These are phyloP conservation scores for Lepus europaeus DNA, from an alignment of 2,113 vertebrate genomes.

Conservation along the genomic window DNA sequence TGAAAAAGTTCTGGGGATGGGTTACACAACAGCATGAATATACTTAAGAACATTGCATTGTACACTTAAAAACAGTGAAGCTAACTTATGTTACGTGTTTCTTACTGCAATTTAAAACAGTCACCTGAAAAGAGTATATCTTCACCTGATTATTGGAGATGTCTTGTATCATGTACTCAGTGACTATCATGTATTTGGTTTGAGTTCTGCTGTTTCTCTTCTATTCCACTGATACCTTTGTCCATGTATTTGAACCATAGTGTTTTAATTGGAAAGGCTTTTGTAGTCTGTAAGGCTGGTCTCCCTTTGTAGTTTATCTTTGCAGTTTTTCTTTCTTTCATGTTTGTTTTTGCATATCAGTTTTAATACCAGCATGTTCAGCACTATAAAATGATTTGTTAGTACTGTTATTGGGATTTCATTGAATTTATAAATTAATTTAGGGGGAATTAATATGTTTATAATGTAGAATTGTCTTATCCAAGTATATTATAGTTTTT, in stretches of 20 bases:
- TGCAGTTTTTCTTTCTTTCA: not conserved
- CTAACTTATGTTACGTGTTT: not conserved
- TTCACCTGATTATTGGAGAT: not conserved
- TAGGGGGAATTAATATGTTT: not conserved
- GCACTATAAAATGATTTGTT: constrained; percentile 14
- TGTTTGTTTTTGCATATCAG: constrained; percentile 9
- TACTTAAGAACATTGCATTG: not conserved
- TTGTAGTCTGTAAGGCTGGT: not conserved
- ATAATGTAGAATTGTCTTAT: not conserved
- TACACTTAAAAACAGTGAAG: not conserved
- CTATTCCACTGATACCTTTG: not conserved
- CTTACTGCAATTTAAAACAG: not conserved
- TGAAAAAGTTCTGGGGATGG: not conserved
- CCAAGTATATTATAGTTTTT: not conserved
- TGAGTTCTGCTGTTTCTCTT: not conserved
- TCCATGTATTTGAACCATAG: not conserved
- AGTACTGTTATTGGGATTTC: not conserved
- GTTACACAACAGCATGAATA: not conserved
- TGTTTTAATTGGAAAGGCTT: not conserved
- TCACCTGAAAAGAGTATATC: not conserved
- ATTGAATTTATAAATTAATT: not conserved
- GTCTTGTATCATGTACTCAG: not conserved
- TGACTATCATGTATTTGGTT: not conserved
- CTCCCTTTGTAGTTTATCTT: not conserved
- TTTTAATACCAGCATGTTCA: not conserved